Base-by-base conservation (phyloP, 2,113 vertebrate genomes). In the Ptyas mucosa region DNA sequence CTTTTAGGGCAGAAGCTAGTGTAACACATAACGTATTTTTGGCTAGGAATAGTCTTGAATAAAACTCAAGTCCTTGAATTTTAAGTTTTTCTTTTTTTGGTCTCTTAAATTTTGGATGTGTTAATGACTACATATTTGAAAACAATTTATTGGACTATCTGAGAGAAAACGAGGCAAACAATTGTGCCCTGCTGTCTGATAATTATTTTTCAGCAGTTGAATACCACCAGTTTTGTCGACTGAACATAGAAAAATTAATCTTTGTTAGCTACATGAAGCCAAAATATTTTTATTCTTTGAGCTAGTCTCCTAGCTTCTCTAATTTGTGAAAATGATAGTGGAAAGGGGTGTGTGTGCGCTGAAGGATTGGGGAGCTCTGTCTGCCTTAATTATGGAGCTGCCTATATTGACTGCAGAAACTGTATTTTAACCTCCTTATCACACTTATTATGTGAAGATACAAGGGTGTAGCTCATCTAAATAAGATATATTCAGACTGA, bases 221-320 rank as follows among this genome's bases (percentile, higher is more conserved):
- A 97, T 96, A 95, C 94, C 92, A 49, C 10, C 26, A 89, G 23
- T 1, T 1, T 96, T 91, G 92, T 94, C 14, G 91, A 94, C 94
- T 95, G 96, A 94, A 94, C 93, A 95, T 96, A 94, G 95, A 96
- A 95, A 96, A 95, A 96, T 96, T 94, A 97, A 97, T 97, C 95
- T 96, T 94, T 96, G 94, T 51, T 87, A 92, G 21, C 43, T 49
- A 97, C 95, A 96, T 95, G 96, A 95, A 97, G 97, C 97, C 97
- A 98, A 97, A 97, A 97, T 97, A 97, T 97, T 97, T 97, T 97
- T 96, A 95, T 97, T 97, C 97, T 96, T 96, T 93, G 94, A 97
- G 95, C 95, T 96, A 91, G 93, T 94, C 91, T 97, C 96, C 95
- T 95, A 94, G 94, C 95, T 94, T 96, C 96, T 96, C 96, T 93